These are phyloP conservation scores for Pemphigus obesinymphae DNA, from an alignment of 1,140 invertebrate species.

Conservation along the genomic window DNA sequence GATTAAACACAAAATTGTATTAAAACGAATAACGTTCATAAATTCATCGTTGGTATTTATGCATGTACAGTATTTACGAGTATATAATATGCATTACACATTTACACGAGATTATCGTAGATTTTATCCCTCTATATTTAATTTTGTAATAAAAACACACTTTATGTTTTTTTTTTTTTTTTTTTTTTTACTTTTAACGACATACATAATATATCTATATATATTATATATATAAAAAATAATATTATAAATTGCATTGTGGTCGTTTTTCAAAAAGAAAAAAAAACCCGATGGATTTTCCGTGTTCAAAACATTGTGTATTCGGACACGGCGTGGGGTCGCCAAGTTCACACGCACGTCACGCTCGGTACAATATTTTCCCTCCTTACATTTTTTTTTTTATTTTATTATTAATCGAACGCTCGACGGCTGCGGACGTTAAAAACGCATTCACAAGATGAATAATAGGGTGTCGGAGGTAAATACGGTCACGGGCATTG, in stretches of 20 bases:
- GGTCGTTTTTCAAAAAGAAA: background rate
- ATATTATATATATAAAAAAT: background rate
- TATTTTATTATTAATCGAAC: slow-evolving; percentile 1
- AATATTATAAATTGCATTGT: background rate
- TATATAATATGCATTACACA: too few species aligned
- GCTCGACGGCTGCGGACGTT: background rate
- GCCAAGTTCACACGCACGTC: slow-evolving; percentile 13
- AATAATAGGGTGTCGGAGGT: slow-evolving; percentile 22
- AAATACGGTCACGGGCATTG: slow-evolving; percentile 17
- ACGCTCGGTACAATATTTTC: background rate
- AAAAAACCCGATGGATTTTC: slow-evolving; percentile 18
- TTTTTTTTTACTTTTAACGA: background rate
- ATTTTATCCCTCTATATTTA: background rate
- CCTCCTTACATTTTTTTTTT: background rate
- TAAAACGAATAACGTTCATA: background rate
- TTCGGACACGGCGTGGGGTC: slow-evolving; percentile 21
- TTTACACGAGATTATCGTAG: background rate
- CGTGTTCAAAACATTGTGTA: background rate
- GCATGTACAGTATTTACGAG: background rate
- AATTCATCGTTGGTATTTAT: background rate
- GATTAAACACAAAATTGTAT: background rate
- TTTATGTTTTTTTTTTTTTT: background rate
- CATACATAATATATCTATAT: background rate
- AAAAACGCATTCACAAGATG: slow-evolving; percentile 7
- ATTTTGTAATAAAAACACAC: background rate